These are phyloP conservation scores for Crossocerus cetratus DNA, from an alignment of 2,888 invertebrate genomes.

Conservation along the genomic window DNA sequence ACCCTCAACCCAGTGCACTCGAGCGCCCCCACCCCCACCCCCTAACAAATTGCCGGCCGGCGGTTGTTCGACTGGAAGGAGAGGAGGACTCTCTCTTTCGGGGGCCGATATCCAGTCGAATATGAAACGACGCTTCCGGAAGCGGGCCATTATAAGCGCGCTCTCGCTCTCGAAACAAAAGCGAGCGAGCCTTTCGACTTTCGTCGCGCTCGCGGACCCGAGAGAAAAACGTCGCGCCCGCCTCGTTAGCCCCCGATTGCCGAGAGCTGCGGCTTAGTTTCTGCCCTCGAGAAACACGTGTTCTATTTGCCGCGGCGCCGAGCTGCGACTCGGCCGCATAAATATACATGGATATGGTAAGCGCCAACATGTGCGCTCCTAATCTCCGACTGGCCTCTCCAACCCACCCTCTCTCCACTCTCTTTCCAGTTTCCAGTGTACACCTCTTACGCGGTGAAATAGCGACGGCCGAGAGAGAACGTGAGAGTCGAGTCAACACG, in stretches of 20 bases:
- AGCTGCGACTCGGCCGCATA: slow-evolving; percentile 32
- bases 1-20: too few relatives aligned
- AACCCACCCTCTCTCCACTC: background rate
- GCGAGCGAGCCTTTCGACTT: slow-evolving; percentile 11
- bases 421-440: slow-evolving; percentile 5
- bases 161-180: background rate
- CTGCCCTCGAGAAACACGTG: slow-evolving; percentile 44
- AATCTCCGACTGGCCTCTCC: slow-evolving; percentile 36
- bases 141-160: background rate
- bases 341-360: slow-evolving; percentile 64
- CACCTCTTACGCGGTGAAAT: slow-evolving; percentile 12
- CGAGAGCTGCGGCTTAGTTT: too few relatives aligned
- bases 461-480: background rate
- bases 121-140: background rate
- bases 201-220: slow-evolving; percentile 2
- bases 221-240: background rate
- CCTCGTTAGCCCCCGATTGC: slow-evolving; percentile 42
- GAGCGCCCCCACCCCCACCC: background rate
- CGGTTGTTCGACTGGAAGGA: background rate
- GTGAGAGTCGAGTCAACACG: background rate
- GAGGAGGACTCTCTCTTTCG: background rate
- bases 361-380: slow-evolving; percentile 54
- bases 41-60: slow-evolving; percentile 1
- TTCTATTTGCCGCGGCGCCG: slow-evolving; percentile 21
- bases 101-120: background rate